Conservation (phyloP, 2,888 invertebrate species). For the Cylindroiulus punctatus region DNA sequence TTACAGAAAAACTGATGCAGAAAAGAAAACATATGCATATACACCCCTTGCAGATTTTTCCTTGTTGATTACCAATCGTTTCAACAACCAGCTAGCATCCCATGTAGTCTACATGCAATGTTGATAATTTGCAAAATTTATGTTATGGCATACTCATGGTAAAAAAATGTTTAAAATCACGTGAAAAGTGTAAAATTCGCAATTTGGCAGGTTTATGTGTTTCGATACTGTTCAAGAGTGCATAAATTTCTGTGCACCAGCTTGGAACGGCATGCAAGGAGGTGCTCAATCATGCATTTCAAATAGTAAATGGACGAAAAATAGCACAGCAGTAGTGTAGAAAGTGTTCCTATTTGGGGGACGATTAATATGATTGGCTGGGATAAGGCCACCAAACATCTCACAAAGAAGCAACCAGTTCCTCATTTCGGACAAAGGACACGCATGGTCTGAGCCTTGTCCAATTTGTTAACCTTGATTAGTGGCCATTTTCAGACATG, state of each 20-base stretch:
- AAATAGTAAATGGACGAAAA: not conserved
- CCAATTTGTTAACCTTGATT: slow-evolving; percentile 9
- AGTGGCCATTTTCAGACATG: slow-evolving; percentile 21
- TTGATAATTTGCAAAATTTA: too few species aligned
- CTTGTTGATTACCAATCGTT: too few species aligned
- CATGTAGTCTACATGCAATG: too few species aligned
- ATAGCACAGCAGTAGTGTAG: not conserved
- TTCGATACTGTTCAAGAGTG: not conserved
- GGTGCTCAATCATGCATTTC: not conserved
- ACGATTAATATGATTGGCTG: not conserved
- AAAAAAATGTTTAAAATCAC: not conserved
- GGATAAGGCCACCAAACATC: not conserved
- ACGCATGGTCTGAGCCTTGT: not conserved
- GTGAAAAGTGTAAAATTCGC: not conserved
- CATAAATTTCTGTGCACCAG: not conserved
- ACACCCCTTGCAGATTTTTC: too few species aligned
- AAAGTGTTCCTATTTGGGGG: not conserved
- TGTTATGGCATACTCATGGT: not conserved
- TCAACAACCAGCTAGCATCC: too few species aligned
- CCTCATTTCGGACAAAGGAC: not conserved
- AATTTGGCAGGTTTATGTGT: not conserved
- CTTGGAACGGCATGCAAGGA: not conserved
- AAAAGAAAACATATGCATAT: too few species aligned
- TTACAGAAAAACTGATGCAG: too few species aligned
- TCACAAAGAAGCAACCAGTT: not conserved